Evolutionary conservation across 2,888 invertebrate genomes (phyloP).

Genomic region (Chloromyia formosa): DNA sequence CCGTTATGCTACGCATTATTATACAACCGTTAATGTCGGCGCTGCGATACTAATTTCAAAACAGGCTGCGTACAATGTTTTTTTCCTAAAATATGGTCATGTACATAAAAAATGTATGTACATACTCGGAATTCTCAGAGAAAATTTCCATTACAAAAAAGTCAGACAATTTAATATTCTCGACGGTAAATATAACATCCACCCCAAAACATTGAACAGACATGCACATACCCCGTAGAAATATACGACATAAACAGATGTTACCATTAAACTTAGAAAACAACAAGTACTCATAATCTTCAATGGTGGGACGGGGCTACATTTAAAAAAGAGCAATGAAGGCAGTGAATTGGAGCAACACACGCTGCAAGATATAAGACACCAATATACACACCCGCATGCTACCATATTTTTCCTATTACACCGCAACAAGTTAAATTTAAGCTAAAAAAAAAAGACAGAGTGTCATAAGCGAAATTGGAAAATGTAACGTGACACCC

Average conservation of each 20-base stretch:
- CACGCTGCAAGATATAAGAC: not conserved
- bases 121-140: no score
- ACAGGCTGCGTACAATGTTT: no score
- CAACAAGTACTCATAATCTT: constrained; percentile 27
- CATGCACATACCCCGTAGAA: constrained; percentile 15
- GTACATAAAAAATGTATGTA: no score
- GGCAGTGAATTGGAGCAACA: no score
- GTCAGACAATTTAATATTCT: constrained; percentile 24
- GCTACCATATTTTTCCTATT: not conserved
- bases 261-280: constrained; percentile 28
- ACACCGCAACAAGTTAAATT: constrained; percentile 3
- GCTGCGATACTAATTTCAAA: no score
- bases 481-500: constrained; percentile 40
- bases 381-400: not conserved
- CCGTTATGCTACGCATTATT: no score
- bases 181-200: constrained; percentile 8
- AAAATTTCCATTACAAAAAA: not conserved
- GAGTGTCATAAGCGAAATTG: constrained; percentile 21
- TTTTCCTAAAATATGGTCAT: no score
- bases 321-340: no score
- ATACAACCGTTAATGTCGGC: no score
- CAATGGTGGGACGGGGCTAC: not conserved
- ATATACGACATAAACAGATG: constrained; percentile 37
- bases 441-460: not conserved
- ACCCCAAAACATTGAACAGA: constrained; percentile 1